A percentile compares a stretch with the other conserved stretches of the same genome.
Evolutionary conservation across 2,888 invertebrate genomes (phyloP).

Genomic region (Taphrorychus bicolor): DNA sequence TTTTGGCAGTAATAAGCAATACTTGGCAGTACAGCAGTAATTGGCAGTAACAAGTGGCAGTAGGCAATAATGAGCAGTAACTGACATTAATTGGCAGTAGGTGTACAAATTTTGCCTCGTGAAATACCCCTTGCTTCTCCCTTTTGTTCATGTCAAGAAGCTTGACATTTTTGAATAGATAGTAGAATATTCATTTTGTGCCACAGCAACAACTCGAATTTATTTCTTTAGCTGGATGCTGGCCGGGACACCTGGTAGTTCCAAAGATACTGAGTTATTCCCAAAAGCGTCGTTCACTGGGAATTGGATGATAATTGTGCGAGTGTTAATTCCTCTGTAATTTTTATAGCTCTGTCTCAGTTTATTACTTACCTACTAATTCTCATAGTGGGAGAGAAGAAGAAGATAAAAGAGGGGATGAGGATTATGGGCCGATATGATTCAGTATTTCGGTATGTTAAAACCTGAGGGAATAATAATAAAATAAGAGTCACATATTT

Average conservation of each 20-base stretch:
- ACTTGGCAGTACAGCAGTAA: no score
- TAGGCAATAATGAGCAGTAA: no score
- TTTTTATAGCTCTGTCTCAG: constrained; percentile 83
- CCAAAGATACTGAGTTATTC: constrained; percentile 73
- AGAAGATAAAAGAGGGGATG: constrained; percentile 88
- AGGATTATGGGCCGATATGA: constrained; percentile 86
- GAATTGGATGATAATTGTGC: constrained; percentile 77
- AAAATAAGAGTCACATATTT: no score
- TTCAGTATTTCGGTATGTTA: constrained; percentile 83
- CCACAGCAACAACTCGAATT: not conserved
- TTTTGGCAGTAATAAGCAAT: no score
- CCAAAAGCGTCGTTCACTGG: constrained; percentile 77
- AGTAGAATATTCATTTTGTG: no score
- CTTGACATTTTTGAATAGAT: no score
- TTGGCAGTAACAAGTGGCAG: no score
- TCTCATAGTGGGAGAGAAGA: constrained; percentile 85
- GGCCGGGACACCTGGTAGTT: constrained; percentile 65
- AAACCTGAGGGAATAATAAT: no score
- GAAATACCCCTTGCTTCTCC: no score
- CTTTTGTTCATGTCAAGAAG: no score
- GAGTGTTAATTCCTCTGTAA: constrained; percentile 81
- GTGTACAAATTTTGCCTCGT: no score
- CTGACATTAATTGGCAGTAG: no score
- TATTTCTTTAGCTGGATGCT: constrained; percentile 65
- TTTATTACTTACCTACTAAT: constrained; percentile 83